phyloP scores from a whole-genome alignment of 2,797 vertebrate genomes.

The Anas flavirostris region DNA sequence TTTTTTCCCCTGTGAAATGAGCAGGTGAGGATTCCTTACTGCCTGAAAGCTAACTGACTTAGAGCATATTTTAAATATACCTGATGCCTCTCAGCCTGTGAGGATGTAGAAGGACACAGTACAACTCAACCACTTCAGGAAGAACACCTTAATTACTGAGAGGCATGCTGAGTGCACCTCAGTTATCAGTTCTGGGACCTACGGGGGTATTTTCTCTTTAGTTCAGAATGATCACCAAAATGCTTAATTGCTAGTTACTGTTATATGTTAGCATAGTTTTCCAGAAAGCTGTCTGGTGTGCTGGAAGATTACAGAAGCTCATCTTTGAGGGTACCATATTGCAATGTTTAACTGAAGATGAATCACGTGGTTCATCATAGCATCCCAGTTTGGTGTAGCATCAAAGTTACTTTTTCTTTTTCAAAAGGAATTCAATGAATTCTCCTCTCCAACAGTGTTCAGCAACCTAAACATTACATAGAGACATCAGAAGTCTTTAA shows the following conservation, averaged over 20 bases:
- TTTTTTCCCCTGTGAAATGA: constrained; percentile 33
- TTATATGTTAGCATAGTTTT: background rate
- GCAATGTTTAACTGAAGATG: background rate
- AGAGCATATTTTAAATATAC: background rate
- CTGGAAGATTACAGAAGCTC: background rate
- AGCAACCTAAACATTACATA: constrained; percentile 7
- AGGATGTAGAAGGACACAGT: background rate
- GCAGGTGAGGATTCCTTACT: constrained; percentile 37
- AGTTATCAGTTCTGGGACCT: background rate
- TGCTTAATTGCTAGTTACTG: background rate
- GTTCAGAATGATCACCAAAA: background rate
- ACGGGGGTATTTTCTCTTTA: background rate
- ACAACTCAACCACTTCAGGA: background rate
- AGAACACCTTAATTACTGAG: background rate
- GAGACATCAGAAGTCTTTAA: constrained; percentile 66
- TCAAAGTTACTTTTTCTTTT: background rate
- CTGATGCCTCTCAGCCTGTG: background rate
- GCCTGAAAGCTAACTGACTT: background rate
- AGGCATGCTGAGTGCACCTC: background rate
- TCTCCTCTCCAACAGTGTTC: constrained; percentile 15
- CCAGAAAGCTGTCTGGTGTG: background rate
- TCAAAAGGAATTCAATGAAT: background rate
- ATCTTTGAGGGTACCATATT: background rate
- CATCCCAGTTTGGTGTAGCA: background rate
- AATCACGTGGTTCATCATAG: background rate